Evolutionary conservation across 2,113 vertebrate species (phyloP).

Genomic region (Spea multiplicata): DNA sequence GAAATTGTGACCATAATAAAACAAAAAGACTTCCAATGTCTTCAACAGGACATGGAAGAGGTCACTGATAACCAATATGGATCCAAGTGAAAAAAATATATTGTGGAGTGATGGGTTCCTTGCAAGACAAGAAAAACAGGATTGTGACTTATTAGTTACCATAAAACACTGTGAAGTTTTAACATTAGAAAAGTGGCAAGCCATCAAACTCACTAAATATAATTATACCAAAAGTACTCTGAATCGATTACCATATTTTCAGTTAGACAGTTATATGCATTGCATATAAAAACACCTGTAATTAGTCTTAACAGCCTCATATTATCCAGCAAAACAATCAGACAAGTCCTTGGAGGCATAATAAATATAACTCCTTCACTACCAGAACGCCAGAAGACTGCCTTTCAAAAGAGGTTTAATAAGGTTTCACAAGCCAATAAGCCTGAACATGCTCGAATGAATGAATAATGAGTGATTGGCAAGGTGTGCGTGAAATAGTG

Average conservation of each 20-base stretch:
- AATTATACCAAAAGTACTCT: too few relatives aligned
- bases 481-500: slow-evolving; percentile 60
- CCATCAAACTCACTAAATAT: too few relatives aligned
- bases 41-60: too few relatives aligned
- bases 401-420: slow-evolving; percentile 13
- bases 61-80: too few relatives aligned
- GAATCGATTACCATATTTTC: background rate
- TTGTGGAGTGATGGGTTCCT: too few relatives aligned
- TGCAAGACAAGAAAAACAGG: too few relatives aligned
- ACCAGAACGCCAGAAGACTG: background rate
- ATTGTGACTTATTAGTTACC: too few relatives aligned
- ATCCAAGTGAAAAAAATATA: too few relatives aligned
- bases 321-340: background rate
- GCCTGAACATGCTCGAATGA: slow-evolving; percentile 57
- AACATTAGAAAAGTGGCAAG: background rate
- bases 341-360: slow-evolving; percentile 1
- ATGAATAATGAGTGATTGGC: slow-evolving; percentile 69
- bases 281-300: background rate
- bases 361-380: background rate
- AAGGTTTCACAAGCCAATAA: slow-evolving; percentile 40
- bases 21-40: too few relatives aligned
- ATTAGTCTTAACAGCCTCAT: background rate
- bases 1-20: too few relatives aligned
- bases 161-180: background rate
- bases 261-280: background rate